Base-by-base conservation (phyloP, 2,888 invertebrate species). In the Prosapia bicincta region DNA sequence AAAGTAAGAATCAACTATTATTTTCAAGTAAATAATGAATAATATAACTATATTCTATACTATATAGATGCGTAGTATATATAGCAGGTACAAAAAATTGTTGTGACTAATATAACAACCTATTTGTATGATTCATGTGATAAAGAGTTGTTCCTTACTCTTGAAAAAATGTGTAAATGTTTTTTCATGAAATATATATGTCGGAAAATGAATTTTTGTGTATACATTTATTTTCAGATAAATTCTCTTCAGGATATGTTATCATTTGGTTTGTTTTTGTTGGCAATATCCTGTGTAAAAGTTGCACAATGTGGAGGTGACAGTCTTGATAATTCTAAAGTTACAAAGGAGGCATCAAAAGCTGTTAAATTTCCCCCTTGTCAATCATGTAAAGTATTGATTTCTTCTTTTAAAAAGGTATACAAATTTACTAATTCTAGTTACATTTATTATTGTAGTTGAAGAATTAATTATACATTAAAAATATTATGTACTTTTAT, bases 311-410 rank as follows among this genome's bases (percentile, higher is more conserved):
- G 54, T 20, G 54, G 15, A 7, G 38, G 20, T 20, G 54, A 54
- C 54, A n/a, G 20, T 20, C 3, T 13, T 2, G 13, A 6, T 54
- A 9, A 20, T 54, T 38, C 38, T 38, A 54, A 54, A 26, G 15
- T 20, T 24, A 26, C 25, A 38, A 38, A 83, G 72, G 84, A 85
- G 78, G 82, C 84, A 71, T 74, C 82, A 26, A 83, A 84, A 78
- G 83, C 87, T 13, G 86, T 87, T 30, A 87, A 85, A 79, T 84
- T 93, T 70, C 93, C 94, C 13, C 92, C 93, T 6, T 96, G 95
- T 85, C 91, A 91, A 81, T 90, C 93, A 0, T 96, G 96, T 83
- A 91, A 89, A 83, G 83, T 89, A 79, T 89, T 94, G 72, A 88
- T 91, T 2, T 90, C 91, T 30, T 95, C 95, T 0, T 94, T 96